phyloP scores from a whole-genome alignment of 2,113 vertebrate species.

The Percopsis transmontana region DNA sequence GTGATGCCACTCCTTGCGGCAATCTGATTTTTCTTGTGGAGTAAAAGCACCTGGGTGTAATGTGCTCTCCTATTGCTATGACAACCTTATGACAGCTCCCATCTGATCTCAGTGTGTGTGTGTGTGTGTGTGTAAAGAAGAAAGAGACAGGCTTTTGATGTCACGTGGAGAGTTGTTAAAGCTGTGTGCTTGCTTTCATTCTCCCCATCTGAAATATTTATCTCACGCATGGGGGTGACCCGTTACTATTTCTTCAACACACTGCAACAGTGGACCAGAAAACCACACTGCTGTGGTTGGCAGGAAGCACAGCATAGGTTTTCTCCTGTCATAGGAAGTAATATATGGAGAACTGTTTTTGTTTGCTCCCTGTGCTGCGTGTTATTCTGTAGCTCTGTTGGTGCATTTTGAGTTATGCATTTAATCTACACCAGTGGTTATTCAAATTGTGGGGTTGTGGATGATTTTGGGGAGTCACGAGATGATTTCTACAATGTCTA shows the following conservation, averaged over 20 bases:
- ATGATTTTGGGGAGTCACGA: too few species aligned
- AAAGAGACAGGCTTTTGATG: conserved; percentile 49
- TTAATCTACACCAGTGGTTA: too few species aligned
- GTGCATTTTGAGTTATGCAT: too few species aligned
- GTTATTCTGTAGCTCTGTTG: too few species aligned
- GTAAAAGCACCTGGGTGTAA: conserved; percentile 45
- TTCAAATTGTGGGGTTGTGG: too few species aligned
- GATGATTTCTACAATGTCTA: too few species aligned
- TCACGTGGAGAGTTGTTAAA: conserved; percentile 32
- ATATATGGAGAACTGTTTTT: too few species aligned
- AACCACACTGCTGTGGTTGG: not conserved
- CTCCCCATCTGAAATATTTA: conserved; percentile 40
- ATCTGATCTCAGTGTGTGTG: conserved; percentile 53
- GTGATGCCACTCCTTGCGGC: conserved; percentile 25
- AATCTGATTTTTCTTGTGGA: conserved; percentile 55
- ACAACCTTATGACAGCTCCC: conserved; percentile 52
- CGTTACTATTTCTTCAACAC: conserved; percentile 22
- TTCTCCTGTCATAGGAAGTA: too few species aligned
- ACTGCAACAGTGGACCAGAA: conserved; percentile 15
- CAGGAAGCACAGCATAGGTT: not conserved
- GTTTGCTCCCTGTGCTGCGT: too few species aligned
- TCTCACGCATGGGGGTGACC: conserved; percentile 17
- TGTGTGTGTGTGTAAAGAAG: conserved; percentile 41
- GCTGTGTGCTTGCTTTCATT: conserved; percentile 35
- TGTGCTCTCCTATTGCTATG: conserved; percentile 35